These are phyloP conservation scores for Miltochrista miniata DNA, from an alignment of 2,888 invertebrate genomes.

Conservation along the genomic window DNA sequence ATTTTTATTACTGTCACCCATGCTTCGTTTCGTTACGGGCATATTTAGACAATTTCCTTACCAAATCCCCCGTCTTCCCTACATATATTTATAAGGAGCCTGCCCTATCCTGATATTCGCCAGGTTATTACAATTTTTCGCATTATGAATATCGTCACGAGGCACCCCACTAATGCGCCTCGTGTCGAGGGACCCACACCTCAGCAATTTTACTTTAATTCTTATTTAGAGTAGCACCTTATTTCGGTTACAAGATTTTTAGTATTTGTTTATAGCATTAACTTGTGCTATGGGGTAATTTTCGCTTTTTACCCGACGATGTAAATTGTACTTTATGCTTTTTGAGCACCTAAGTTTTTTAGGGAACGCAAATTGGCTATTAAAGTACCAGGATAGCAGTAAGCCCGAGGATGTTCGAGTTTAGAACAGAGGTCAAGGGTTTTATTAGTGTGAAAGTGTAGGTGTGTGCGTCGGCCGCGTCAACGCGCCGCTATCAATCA, in stretches of 20 bases:
- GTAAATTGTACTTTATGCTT: slow-evolving; percentile 61
- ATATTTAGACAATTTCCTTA: slow-evolving; percentile 79
- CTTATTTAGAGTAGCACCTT: slow-evolving; percentile 81
- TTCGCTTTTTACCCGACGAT: slow-evolving; percentile 61
- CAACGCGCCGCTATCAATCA: slow-evolving; percentile 79
- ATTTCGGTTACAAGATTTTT: slow-evolving; percentile 82
- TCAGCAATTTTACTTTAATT: slow-evolving; percentile 82
- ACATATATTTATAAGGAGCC: slow-evolving; percentile 57
- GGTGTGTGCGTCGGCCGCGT: slow-evolving; percentile 57
- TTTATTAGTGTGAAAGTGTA: slow-evolving; percentile 63
- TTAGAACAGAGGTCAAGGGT: slow-evolving; percentile 71
- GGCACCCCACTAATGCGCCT: slow-evolving; percentile 61
- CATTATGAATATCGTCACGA: slow-evolving; percentile 81
- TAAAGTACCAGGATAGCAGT: slow-evolving; percentile 26
- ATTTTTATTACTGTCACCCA: slow-evolving; percentile 37
- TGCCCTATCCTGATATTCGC: slow-evolving; percentile 68
- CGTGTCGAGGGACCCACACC: slow-evolving; percentile 74
- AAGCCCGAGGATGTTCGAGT: slow-evolving; percentile 33
- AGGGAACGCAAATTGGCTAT: slow-evolving; percentile 56
- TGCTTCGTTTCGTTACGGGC: slow-evolving; percentile 48
- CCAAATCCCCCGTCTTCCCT: slow-evolving; percentile 68
- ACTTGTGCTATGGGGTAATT: slow-evolving; percentile 72
- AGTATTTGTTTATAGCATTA: slow-evolving; percentile 80
- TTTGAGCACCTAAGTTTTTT: slow-evolving; percentile 49
- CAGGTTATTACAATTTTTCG: slow-evolving; percentile 83